phyloP scores from a whole-genome alignment of 2,797 vertebrate species.

The Pelobates cultripes region DNA sequence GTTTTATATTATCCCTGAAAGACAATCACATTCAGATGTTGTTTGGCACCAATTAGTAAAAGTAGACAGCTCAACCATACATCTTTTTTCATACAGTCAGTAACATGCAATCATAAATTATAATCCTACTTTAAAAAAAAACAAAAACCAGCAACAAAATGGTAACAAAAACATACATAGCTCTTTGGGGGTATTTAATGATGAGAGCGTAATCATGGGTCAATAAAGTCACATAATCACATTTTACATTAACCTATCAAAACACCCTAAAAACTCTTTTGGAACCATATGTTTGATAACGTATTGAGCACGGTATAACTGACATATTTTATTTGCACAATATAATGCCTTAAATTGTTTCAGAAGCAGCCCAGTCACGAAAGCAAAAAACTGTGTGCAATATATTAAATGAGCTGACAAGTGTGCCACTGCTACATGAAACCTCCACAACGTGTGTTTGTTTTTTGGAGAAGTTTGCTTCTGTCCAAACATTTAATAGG shows the following conservation, averaged over 20 bases:
- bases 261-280: conserved; percentile 70
- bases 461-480: too few relatives aligned
- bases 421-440: too few relatives aligned
- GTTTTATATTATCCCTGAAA: conserved; percentile 48
- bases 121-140: conserved; percentile 45
- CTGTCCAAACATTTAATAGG: too few relatives aligned
- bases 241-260: conserved; percentile 64
- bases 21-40: conserved; percentile 63
- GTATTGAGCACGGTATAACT: conserved; percentile 49
- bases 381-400: too few relatives aligned
- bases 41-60: conserved; percentile 68
- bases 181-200: conserved; percentile 53
- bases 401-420: too few relatives aligned
- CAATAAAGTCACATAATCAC: conserved; percentile 61
- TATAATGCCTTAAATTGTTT: too few relatives aligned
- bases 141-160: conserved; percentile 46
- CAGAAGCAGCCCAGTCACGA: too few relatives aligned
- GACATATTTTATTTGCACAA: conserved; percentile 34
- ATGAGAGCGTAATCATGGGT: conserved; percentile 71
- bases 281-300: conserved; percentile 63
- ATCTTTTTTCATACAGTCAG: conserved; percentile 63
- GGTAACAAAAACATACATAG: conserved; percentile 54
- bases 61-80: conserved; percentile 65
- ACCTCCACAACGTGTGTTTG: too few relatives aligned
- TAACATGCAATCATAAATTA: conserved; percentile 52